Evolutionary conservation across 2,888 invertebrate genomes (phyloP), one percentile per base, ranked within the genome.

Genomic region (Chrysomela aeneicollis): DNA sequence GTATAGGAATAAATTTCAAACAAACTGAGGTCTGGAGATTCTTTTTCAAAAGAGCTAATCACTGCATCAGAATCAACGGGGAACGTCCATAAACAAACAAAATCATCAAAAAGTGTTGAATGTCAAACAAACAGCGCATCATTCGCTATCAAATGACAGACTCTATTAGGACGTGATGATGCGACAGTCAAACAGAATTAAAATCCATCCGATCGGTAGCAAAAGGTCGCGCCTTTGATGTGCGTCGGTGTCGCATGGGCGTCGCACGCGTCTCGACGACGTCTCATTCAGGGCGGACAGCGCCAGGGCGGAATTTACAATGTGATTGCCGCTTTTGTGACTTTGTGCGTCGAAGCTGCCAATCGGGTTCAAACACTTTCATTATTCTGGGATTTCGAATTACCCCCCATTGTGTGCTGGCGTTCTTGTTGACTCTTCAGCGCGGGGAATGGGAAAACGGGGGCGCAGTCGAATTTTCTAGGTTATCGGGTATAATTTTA

Each of bases 261-360:
- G 65, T 66, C 67, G 76, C 78, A 76, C 79, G 79, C 78, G 79
- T 67, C 76, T 66, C 69, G 70, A 73, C 79, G 77, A 71, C 79
- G 79, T 71, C 74, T 78, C 76, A 78, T 81, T 78, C 77, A 75
- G 73, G 73, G 68, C 69, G 77, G 75, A 79, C 81, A 80, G 74
- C 79, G 79, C 76, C 79, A 75, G 78, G 82, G 82, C 77, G 82
- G 82, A 82, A 82, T 82, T 78, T 78, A 80, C 81, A 82, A 82
- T 82, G 81, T 77, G 81, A 82, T 80, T 80, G 79, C 74, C 75
- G 79, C 81, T 81, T 80, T 79, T 80, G 79, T 78, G 74, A 74
- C 59, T 47, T 63, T 62, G 74, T 69, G 77, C 76, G 74, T 79
- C 78, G 78, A 79, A 79, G 78, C 76, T 67, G 59, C 72, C 73